phyloP scores from a whole-genome alignment of 2,797 vertebrate genomes.

The Haliaeetus vocifer region DNA sequence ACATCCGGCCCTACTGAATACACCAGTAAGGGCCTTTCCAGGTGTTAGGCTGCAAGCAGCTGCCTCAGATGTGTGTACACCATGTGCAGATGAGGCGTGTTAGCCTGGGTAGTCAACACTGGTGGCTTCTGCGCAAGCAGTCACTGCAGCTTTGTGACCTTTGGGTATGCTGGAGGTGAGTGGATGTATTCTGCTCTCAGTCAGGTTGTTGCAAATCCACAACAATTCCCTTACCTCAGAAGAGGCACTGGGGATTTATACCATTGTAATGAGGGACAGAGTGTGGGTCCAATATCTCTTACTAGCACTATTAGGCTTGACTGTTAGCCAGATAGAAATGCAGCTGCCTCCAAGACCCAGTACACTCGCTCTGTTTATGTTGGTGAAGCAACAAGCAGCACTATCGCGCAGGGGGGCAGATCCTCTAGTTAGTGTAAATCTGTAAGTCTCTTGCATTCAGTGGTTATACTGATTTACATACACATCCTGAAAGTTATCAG shows the following conservation, averaged over 20 bases:
- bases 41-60: background rate
- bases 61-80: background rate
- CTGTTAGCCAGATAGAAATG: background rate
- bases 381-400: background rate
- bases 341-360: background rate
- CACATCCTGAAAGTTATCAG: background rate
- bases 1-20: background rate
- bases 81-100: background rate
- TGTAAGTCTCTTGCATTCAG: background rate
- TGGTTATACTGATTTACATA: background rate
- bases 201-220: background rate
- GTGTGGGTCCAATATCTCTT: background rate
- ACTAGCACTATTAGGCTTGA: background rate
- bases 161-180: background rate
- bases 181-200: background rate
- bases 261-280: background rate
- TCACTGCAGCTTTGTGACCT: background rate
- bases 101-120: background rate
- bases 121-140: background rate
- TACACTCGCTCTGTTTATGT: background rate
- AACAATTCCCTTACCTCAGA: background rate
- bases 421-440: background rate
- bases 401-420: background rate
- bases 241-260: background rate
- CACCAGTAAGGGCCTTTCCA: background rate